These are phyloP conservation scores for Mechanitis mazaeus DNA, from an alignment of 2,888 invertebrate genomes.

Conservation along the genomic window DNA sequence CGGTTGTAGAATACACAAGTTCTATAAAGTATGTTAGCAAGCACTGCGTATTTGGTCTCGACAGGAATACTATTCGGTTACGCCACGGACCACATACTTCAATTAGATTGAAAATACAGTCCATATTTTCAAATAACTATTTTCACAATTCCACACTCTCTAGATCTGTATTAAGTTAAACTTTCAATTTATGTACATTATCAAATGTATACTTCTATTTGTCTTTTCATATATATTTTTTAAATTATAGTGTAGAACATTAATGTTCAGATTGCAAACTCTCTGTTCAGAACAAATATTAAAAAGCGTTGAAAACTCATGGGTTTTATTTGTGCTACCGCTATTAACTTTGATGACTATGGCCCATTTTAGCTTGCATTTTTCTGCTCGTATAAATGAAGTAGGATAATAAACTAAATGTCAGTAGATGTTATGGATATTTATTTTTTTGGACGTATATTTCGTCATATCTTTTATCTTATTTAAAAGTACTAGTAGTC, in stretches of 20 bases:
- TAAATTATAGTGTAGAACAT: slow-evolving; percentile 18
- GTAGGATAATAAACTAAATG: neutral
- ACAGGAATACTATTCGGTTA: slow-evolving; percentile 12
- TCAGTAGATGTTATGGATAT: too few species aligned
- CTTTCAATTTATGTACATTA: too few species aligned
- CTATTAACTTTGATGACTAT: slow-evolving; percentile 52
- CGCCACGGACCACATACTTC: slow-evolving; percentile 10
- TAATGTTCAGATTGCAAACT: slow-evolving; percentile 17
- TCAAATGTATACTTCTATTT: too few species aligned
- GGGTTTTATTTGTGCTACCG: slow-evolving; percentile 46
- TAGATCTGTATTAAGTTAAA: too few species aligned
- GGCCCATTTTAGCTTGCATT: slow-evolving; percentile 32
- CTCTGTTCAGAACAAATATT: slow-evolving; percentile 29
- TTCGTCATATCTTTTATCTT: too few species aligned
- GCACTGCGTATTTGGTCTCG: slow-evolving; percentile 10
- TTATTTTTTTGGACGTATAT: too few species aligned
- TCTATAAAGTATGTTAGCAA: neutral
- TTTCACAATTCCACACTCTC: too few species aligned
- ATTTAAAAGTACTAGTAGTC: too few species aligned
- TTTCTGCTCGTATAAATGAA: slow-evolving; percentile 19
- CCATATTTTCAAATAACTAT: neutral
- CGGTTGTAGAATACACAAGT: too few species aligned
- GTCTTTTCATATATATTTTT: neutral
- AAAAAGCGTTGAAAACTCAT: slow-evolving; percentile 34
- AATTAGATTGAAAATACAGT: slow-evolving; percentile 13